A percentile compares a stretch with the other conserved stretches of the same genome.
phyloP scores from a whole-genome alignment of 2,888 invertebrate genomes.

The Ramazzottius varieornatus region DNA sequence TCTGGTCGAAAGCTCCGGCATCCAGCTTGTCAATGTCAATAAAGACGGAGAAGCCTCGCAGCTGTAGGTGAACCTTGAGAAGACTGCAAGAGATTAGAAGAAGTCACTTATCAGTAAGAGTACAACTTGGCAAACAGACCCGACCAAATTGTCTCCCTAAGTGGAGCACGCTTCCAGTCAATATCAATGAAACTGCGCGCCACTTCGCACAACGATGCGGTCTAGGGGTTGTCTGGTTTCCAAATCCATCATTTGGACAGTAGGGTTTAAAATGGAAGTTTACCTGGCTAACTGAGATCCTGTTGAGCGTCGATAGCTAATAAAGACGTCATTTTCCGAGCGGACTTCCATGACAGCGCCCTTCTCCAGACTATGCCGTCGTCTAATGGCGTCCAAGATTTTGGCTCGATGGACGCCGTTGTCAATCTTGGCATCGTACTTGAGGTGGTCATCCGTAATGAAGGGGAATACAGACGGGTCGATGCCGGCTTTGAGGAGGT shows the following conservation, averaged over 20 bases:
- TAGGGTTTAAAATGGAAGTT: no score
- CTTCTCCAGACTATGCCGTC: conserved; percentile 19
- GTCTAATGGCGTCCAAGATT: conserved; percentile 61
- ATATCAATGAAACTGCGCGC: no score
- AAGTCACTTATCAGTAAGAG: neutral
- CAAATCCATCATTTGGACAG: no score
- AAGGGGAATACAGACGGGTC: conserved; percentile 56
- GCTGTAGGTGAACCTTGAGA: conserved; percentile 78
- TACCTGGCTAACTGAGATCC: conserved; percentile 71
- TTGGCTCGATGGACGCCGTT: conserved; percentile 81
- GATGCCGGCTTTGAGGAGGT: conserved; percentile 78
- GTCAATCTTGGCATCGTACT: conserved; percentile 59
- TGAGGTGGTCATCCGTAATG: conserved; percentile 65
- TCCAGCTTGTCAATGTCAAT: conserved; percentile 90
- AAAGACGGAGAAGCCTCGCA: conserved; percentile 82
- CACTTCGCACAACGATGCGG: no score
- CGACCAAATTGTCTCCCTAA: no score
- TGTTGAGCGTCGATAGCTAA: conserved; percentile 84
- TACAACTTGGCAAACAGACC: neutral
- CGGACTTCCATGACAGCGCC: neutral
- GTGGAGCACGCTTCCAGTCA: no score
- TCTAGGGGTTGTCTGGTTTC: no score
- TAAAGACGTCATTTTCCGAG: conserved; percentile 56
- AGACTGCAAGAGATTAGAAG: conserved; percentile 16
- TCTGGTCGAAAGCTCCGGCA: conserved; percentile 96